These are phyloP conservation scores for Drosophila anceps DNA, from an alignment of 2,888 invertebrate species.

Conservation along the genomic window DNA sequence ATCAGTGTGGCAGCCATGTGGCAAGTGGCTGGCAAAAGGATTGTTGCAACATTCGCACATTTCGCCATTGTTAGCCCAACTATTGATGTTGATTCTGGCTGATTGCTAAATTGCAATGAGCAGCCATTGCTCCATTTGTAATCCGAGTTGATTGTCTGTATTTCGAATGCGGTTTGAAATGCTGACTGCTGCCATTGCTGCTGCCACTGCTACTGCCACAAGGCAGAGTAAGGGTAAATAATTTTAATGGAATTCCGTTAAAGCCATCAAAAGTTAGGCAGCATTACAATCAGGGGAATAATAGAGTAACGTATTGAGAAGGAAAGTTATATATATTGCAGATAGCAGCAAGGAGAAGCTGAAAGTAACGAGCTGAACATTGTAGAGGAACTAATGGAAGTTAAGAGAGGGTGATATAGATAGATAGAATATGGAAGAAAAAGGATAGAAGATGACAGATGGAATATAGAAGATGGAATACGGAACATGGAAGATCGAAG, in stretches of 20 bases:
- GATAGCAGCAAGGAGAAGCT: background rate
- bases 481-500: background rate
- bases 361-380: background rate
- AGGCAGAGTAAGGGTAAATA: conserved; percentile 12
- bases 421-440: background rate
- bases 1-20: conserved; percentile 34
- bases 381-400: background rate
- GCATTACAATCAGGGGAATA: background rate
- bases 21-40: conserved; percentile 28
- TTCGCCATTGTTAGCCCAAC: conserved; percentile 24
- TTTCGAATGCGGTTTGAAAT: conserved; percentile 26
- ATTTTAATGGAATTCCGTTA: conserved; percentile 17
- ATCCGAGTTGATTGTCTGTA: conserved; percentile 28
- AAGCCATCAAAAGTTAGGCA: background rate
- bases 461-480: background rate
- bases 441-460: background rate
- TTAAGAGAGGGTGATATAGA: background rate
- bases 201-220: conserved; percentile 4
- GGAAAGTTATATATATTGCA: background rate
- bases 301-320: background rate
- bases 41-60: conserved; percentile 15
- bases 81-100: conserved; percentile 31
- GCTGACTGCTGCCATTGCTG: conserved; percentile 15
- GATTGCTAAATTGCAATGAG: conserved; percentile 43
- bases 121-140: conserved; percentile 21